These are phyloP conservation scores for Beris chalybata DNA, from an alignment of 2,888 invertebrate genomes.

Conservation along the genomic window DNA sequence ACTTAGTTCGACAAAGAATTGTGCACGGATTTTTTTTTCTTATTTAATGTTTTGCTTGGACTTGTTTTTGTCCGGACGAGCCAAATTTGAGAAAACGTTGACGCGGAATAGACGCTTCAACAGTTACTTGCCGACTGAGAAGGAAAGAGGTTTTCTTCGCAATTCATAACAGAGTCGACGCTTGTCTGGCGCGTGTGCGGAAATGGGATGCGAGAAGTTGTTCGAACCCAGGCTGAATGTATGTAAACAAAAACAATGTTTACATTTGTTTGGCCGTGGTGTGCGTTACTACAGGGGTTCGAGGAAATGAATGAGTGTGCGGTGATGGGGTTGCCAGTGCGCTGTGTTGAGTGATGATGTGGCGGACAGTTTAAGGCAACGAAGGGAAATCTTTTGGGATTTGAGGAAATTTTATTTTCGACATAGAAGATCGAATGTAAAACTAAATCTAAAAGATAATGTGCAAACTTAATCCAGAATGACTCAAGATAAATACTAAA, in stretches of 20 bases:
- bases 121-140: conserved; percentile 37
- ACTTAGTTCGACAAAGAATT: background rate
- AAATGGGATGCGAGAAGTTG: background rate
- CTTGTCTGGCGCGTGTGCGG: background rate
- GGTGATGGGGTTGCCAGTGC: background rate
- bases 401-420: conserved; percentile 2
- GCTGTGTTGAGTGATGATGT: conserved; percentile 12
- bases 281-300: background rate
- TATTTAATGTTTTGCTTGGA: background rate
- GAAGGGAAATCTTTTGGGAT: conserved; percentile 4
- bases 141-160: conserved; percentile 21
- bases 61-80: conserved; percentile 23
- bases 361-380: conserved; percentile 5
- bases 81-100: conserved; percentile 18
- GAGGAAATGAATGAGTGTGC: background rate
- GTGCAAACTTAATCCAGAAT: too few species aligned
- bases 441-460: too few species aligned
- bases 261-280: conserved; percentile 1
- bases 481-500: too few species aligned
- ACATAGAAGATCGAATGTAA: too few species aligned
- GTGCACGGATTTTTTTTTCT: conserved; percentile 5
- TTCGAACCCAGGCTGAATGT: conserved; percentile 8
- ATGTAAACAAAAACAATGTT: conserved; percentile 26
- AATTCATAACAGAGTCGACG: conserved; percentile 33
- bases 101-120: conserved; percentile 30